Evolutionary conservation across 2,888 invertebrate genomes (phyloP), one percentile per base, ranked within the genome.

Genomic region (Caenorhabditis sp.): DNA sequence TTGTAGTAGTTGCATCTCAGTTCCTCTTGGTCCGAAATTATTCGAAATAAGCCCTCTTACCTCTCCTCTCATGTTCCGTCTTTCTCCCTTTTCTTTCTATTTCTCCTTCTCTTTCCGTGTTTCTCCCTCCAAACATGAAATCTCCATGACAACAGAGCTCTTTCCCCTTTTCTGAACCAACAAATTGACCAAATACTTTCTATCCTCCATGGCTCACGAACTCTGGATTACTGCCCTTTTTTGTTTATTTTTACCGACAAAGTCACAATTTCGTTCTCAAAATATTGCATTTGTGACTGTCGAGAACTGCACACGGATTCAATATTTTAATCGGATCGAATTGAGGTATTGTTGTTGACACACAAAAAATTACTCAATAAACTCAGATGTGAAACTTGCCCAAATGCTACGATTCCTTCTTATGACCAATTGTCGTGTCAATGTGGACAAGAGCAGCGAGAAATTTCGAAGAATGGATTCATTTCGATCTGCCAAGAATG

Each of bases 371-470:
- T 24, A 24, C 28, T 10, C 1, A 28, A 3, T 19, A 16, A 28
- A 70, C 70, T 1, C n/a, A 82, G 82, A 74, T 82, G 82, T 26
- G 73, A 82, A 69, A 19, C 31, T 8, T 82, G 82, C 58, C 82
- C 82, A n/a, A 82, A 82, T 38, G 44, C 82, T 0, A 82, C 82
- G 2, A 35, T 69, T 31, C 82, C 82, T 31, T 82, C 82, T 7
- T 7, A 10, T 6, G 63, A 77, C 22, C 3, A 41, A 4, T 12
- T 79, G 0, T 70, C 58, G 12, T 82, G 82, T 41, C 22, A 41
- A 14, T 82, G 82, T 51, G 41, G 56, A 0, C 14, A 28, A 5
- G 22, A 63, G 0, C 59, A 82, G 35, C 24, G 8, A 41, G 51
- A 59, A 54, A 24, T 68, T n/a, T 38, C 68, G 4, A 61, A 28